Base-by-base conservation (phyloP, 2,113 vertebrate genomes). In the Malurus cyaneus region DNA sequence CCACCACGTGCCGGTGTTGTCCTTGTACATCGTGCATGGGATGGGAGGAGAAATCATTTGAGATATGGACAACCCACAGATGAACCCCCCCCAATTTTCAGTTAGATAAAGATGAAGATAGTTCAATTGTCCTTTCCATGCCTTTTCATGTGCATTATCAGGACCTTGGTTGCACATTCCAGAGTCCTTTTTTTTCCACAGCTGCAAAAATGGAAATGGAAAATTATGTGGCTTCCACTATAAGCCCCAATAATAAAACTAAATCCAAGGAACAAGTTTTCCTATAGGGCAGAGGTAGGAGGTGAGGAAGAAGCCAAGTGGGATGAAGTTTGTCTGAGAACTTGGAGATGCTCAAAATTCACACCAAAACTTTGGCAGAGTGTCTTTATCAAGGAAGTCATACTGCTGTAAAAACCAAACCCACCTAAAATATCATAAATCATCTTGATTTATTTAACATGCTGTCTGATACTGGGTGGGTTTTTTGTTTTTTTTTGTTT, bases 1-100 rank as follows among this genome's bases (percentile, higher is more conserved):
- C 26, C 47, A 17, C 28, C 9, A 3, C 0, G 2, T 18, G 3
- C 41, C 2, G 0, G 2, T 8, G 49, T 5, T 46, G 32, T 41
- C 36, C 49, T 16, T 10, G 28, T 18, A 3, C 14, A 11, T 41
- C 4, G 0, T 19, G 28, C 2, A 0, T 5, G 14, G 41, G 10
- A 17, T 72, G 54, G 74, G 74, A 69, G 49, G 46, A 25, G 1
- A 2, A 50, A n/a, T 52, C 26, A 1, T 18, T 34, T 24, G 24
- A 53, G 42, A 15, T 21, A 2, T 0, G 12, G 50, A 14, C 47
- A 86, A 10, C 44, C 32, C 59, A 20, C n/a, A 41, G 50, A 19
- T 44, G 25, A 71, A 59, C 36, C 25, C 12, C 2, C 47, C 12
- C 2, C 47, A 46, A 0, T 3, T 52, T 65, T 39, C 23, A 47